Conservation (phyloP, 2,888 invertebrate genomes). For the Gonocerus acuteangulatus region DNA sequence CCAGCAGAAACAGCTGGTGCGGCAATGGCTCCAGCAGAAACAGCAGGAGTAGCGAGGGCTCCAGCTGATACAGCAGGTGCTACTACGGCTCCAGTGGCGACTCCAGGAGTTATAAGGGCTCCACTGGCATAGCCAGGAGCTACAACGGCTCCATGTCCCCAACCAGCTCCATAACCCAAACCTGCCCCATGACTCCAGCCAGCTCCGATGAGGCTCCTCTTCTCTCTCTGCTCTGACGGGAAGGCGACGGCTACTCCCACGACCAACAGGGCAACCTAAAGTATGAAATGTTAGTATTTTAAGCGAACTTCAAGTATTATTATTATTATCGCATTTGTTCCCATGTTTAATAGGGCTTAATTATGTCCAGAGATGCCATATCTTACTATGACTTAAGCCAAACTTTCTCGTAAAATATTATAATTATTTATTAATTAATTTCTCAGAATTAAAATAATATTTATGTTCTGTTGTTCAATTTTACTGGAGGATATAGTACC, state of each 20-base stretch:
- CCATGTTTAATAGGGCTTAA: too few species aligned
- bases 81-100: not conserved
- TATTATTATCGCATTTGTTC: too few species aligned
- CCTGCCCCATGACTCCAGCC: too few species aligned
- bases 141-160: not conserved
- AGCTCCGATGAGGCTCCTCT: not conserved
- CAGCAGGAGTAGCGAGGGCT: not conserved
- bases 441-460: too few species aligned
- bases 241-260: constrained; percentile 12
- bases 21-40: not conserved
- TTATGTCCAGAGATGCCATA: too few species aligned
- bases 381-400: too few species aligned
- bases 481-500: too few species aligned
- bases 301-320: too few species aligned
- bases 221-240: not conserved
- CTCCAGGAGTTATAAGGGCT: not conserved
- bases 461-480: too few species aligned
- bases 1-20: not conserved
- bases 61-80: not conserved
- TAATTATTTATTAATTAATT: too few species aligned
- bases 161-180: not conserved
- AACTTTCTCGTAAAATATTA: too few species aligned
- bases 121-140: not conserved
- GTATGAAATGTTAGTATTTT: too few species aligned
- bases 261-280: constrained; percentile 4